phyloP scores from a whole-genome alignment of 2,113 vertebrate genomes.

The Paramisgurnus dabryanus region DNA sequence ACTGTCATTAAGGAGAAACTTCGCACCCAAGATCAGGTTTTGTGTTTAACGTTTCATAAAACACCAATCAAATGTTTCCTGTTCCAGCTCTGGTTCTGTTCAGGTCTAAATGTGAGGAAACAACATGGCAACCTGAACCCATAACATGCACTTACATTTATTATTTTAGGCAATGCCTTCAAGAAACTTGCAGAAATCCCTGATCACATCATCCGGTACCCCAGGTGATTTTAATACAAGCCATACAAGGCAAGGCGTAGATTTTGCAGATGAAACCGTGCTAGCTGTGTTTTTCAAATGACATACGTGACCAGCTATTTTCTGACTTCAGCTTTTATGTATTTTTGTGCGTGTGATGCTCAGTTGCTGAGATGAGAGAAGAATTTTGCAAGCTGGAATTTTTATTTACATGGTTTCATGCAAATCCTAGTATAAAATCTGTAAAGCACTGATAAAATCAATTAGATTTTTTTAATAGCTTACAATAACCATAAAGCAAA shows the following conservation, averaged over 20 bases:
- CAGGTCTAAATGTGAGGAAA: conserved; percentile 27
- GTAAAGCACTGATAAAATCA: conserved; percentile 55
- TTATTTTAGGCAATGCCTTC: conserved; percentile 39
- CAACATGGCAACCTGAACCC: conserved; percentile 25
- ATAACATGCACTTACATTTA: conserved; percentile 9
- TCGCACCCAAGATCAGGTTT: conserved; percentile 5
- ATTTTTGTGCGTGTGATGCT: not conserved
- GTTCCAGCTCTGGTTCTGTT: conserved; percentile 9
- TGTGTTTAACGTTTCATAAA: not conserved
- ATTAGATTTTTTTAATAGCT: conserved; percentile 33
- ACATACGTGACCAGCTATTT: conserved; percentile 30
- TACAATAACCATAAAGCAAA: conserved; percentile 54
- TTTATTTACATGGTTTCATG: not conserved
- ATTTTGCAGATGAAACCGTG: not conserved
- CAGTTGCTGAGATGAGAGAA: not conserved
- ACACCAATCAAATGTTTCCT: conserved; percentile 30
- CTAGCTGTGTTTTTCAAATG: not conserved
- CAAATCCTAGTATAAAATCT: conserved; percentile 35
- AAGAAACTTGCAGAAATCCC: not conserved
- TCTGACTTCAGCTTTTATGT: conserved; percentile 22
- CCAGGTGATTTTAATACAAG: not conserved
- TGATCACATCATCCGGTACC: conserved; percentile 21
- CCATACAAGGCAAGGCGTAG: not conserved
- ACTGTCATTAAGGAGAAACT: conserved; percentile 11
- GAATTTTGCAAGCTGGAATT: not conserved